Base-by-base conservation (phyloP, 64 coral and sea anemone genomes). In the Montipora capricornis region DNA sequence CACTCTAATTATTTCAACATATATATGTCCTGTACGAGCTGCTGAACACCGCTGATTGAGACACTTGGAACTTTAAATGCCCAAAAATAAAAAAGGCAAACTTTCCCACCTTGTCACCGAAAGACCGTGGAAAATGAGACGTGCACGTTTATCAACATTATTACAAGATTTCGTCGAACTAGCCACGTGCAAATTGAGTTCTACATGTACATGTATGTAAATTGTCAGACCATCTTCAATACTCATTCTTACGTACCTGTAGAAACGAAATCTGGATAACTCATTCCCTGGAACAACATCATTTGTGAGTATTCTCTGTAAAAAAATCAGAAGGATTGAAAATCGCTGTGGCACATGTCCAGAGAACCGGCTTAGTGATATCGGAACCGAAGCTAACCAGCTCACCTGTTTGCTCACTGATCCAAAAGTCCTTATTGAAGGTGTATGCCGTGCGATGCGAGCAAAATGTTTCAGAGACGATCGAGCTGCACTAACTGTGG, bases 151-250 rank as follows among this genome's bases (percentile, higher is more conserved):
- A 69, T 22, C 1, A 62, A 29, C 17, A 15, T 8, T 44, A 8
- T 59, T 59, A 61, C 60, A 11, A 57, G 37, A 57, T 57, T 11
- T 57, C 14, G 44, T 50, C 64, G 11, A 44, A 48, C 20, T 17
- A 46, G 26, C 73, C 82, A 93, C 82, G 84, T 93, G 84, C 57
- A 87, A 47, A 77, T 53, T 60, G 53, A 9, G 8, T 20, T 93
- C 53, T 19, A 19, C 5, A 10, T 57, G 37, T 37, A 37, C 37
- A 12, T 76, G 68, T 17, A 12, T 76, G 68, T 17, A 68, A 62
- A 75, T 76, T 13, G 16, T 8, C 44, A 8, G 14, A 10, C 2
- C 10, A 26, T 3, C 15, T 47, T 49, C 12, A 74, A 14, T 5
- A 22, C 75, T 87, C 77, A 57, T 57, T 57, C 11, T 57, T 57